These are phyloP conservation scores for Chrysopa pallens DNA, from an alignment of 1,140 invertebrate species.

Conservation along the genomic window DNA sequence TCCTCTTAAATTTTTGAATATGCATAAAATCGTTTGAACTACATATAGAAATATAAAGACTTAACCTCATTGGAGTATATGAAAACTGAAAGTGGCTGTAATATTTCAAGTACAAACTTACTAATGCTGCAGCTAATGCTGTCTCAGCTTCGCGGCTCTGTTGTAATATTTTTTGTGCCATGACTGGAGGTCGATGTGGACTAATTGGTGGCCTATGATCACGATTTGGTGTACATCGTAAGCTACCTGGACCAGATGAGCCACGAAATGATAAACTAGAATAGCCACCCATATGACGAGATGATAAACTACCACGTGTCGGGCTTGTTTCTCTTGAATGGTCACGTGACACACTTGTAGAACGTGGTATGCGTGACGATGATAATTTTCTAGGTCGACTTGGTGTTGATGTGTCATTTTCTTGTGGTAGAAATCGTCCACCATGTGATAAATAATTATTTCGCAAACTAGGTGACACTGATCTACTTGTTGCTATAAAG, in stretches of 20 bases:
- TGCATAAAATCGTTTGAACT: too few species aligned
- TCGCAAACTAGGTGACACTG: slow-evolving; percentile 59
- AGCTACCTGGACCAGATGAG: slow-evolving; percentile 8
- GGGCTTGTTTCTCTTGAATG: slow-evolving; percentile 50
- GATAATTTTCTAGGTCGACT: slow-evolving; percentile 9
- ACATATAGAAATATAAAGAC: too few species aligned
- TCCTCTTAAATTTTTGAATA: too few species aligned
- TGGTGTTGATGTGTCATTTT: slow-evolving; percentile 18
- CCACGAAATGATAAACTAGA: not conserved
- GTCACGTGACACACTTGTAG: slow-evolving; percentile 45
- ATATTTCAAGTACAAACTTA: slow-evolving; percentile 17
- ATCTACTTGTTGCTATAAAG: slow-evolving; percentile 50
- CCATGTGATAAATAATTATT: slow-evolving; percentile 48
- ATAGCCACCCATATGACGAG: slow-evolving; percentile 1
- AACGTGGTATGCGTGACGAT: slow-evolving; percentile 53
- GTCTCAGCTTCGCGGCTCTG: slow-evolving; percentile 80
- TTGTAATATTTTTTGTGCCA: slow-evolving; percentile 66
- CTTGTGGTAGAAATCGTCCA: slow-evolving; percentile 13
- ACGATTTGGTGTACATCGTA: slow-evolving; percentile 17
- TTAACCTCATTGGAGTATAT: too few species aligned
- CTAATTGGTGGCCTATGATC: slow-evolving; percentile 28
- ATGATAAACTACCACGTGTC: slow-evolving; percentile 12
- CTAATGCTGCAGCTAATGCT: slow-evolving; percentile 56
- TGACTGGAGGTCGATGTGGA: slow-evolving; percentile 35
- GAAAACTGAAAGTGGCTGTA: too few species aligned